phyloP scores from a whole-genome alignment of 2,113 vertebrate genomes.

The Passer domesticus region DNA sequence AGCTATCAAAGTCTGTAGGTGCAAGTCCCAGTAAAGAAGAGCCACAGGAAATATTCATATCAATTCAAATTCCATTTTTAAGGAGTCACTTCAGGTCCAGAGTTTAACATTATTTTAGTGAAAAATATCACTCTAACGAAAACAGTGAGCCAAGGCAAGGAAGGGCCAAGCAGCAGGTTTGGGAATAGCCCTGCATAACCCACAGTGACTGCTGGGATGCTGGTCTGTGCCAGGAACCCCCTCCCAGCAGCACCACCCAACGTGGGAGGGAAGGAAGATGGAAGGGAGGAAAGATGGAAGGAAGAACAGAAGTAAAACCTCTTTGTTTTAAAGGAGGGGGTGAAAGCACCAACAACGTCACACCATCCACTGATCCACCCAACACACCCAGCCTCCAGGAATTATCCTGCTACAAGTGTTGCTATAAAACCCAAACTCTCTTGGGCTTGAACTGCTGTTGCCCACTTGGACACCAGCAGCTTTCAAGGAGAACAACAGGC shows the following conservation, averaged over 20 bases:
- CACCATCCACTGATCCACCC: neutral
- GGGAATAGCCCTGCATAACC: neutral
- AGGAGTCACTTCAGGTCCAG: neutral
- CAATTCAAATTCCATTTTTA: neutral
- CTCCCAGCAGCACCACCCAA: neutral
- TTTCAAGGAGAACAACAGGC: neutral
- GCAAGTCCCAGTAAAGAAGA: neutral
- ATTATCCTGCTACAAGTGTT: neutral
- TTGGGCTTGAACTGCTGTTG: neutral
- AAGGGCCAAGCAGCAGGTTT: neutral
- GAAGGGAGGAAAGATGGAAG: neutral
- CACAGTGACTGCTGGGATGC: rapidly evolving
- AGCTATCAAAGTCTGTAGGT: conserved; percentile 47
- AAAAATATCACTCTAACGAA: neutral
- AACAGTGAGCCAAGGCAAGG: neutral
- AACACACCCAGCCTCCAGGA: too few relatives aligned
- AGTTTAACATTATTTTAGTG: neutral
- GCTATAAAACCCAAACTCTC: neutral
- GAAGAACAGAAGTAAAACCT: neutral
- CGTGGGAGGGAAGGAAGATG: neutral
- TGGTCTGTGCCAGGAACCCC: neutral
- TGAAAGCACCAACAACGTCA: rapidly evolving
- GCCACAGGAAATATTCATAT: conserved; percentile 30
- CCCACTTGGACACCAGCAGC: neutral
- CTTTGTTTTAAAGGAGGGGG: neutral